Conservation (phyloP, 2,888 invertebrate species). For the Phengaris arion region DNA sequence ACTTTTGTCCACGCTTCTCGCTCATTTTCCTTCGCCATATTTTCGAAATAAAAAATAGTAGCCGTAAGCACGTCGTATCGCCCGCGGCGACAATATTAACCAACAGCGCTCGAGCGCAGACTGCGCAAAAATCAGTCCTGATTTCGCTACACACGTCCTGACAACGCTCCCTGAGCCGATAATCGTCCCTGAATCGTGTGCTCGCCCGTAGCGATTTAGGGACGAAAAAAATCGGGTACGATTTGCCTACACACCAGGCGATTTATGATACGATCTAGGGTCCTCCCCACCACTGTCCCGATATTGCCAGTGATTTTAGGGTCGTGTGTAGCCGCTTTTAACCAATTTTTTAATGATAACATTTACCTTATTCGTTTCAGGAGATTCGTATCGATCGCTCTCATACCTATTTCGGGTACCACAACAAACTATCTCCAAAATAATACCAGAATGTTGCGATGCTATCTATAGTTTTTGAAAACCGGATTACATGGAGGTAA, state of each 20-base stretch:
- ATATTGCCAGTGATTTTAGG: constrained; percentile 8
- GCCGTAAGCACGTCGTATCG: constrained; percentile 7
- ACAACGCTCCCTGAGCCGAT: constrained; percentile 16
- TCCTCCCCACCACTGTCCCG: constrained; percentile 4
- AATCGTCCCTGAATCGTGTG: constrained; percentile 9
- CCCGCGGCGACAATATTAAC: not conserved
- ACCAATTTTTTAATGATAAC: too few species aligned
- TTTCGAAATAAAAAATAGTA: constrained; percentile 22
- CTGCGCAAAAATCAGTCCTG: constrained; percentile 14
- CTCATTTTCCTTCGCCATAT: constrained; percentile 28
- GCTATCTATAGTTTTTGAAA: too few species aligned
- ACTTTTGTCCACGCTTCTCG: constrained; percentile 34
- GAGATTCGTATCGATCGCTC: too few species aligned
- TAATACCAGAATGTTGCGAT: too few species aligned
- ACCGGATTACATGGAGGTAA: too few species aligned
- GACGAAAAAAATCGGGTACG: constrained; percentile 8
- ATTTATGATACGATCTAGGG: constrained; percentile 6
- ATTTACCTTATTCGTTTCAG: too few species aligned
- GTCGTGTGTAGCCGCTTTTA: constrained; percentile 9
- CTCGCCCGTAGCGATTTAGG: constrained; percentile 12
- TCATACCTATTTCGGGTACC: too few species aligned
- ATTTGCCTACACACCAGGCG: constrained; percentile 6
- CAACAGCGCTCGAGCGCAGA: constrained; percentile 12
- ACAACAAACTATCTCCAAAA: too few species aligned
- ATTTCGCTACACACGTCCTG: constrained; percentile 16